phyloP scores from a whole-genome alignment of 2,113 vertebrate species.

The Ctenomys sociabilis region DNA sequence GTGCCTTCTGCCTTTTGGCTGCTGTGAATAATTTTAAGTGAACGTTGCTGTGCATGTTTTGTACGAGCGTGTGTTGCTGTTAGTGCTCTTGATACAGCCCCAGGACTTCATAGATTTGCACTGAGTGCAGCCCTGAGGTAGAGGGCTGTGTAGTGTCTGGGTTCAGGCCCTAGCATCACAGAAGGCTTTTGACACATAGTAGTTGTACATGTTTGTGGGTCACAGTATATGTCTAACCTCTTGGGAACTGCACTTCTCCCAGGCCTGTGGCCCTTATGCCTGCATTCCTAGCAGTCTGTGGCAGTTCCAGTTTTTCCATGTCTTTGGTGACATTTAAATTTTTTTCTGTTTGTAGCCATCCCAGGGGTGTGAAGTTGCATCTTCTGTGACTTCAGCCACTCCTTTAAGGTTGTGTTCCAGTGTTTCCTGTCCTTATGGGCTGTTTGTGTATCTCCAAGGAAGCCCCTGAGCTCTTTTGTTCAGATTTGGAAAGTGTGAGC shows the following conservation, averaged over 20 bases:
- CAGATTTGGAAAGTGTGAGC: background rate
- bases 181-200: background rate
- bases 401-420: background rate
- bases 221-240: background rate
- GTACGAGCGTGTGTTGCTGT: background rate
- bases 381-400: background rate
- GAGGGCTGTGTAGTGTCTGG: background rate
- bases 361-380: background rate
- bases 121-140: background rate
- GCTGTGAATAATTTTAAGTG: background rate
- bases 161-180: background rate
- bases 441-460: background rate
- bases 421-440: too few species aligned
- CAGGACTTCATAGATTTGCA: background rate
- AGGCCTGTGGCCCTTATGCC: background rate
- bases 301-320: background rate
- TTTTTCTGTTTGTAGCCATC: background rate
- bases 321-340: background rate
- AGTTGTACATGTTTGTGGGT: background rate
- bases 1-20: background rate
- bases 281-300: background rate
- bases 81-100: background rate
- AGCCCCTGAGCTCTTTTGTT: background rate
- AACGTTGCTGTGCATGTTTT: background rate
- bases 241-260: background rate